phyloP scores from a whole-genome alignment of 2,888 invertebrate genomes.

The Lasioglossum morio region DNA sequence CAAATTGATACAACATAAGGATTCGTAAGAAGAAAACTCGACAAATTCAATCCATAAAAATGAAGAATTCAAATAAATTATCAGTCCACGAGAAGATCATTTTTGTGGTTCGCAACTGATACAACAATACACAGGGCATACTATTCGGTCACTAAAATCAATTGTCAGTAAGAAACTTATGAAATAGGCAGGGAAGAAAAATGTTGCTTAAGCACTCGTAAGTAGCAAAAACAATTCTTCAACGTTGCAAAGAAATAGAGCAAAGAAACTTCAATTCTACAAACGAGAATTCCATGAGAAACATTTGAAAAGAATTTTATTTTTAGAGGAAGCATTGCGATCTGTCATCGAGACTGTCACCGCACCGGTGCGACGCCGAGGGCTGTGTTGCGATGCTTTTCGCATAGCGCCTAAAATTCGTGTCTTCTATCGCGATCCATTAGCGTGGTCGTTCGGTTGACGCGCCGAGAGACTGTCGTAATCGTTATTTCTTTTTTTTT shows the following conservation, averaged over 20 bases:
- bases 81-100: background rate
- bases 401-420: conserved; percentile 26
- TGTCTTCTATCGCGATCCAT: conserved; percentile 42
- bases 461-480: background rate
- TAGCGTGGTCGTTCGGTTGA: background rate
- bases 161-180: no score
- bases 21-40: background rate
- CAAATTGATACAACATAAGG: background rate
- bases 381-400: background rate
- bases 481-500: conserved; percentile 11
- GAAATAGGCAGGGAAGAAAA: background rate
- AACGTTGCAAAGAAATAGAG: background rate
- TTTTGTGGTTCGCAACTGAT: background rate
- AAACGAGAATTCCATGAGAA: background rate
- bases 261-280: background rate
- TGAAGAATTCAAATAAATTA: background rate
- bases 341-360: background rate
- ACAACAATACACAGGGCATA: background rate
- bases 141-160: background rate
- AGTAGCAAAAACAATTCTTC: background rate
- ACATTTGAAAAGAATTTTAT: background rate
- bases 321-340: background rate
- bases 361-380: background rate
- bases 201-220: background rate
- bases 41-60: no score